These are phyloP conservation scores for Euproctis similis DNA, from an alignment of 2,888 invertebrate genomes.

Conservation along the genomic window DNA sequence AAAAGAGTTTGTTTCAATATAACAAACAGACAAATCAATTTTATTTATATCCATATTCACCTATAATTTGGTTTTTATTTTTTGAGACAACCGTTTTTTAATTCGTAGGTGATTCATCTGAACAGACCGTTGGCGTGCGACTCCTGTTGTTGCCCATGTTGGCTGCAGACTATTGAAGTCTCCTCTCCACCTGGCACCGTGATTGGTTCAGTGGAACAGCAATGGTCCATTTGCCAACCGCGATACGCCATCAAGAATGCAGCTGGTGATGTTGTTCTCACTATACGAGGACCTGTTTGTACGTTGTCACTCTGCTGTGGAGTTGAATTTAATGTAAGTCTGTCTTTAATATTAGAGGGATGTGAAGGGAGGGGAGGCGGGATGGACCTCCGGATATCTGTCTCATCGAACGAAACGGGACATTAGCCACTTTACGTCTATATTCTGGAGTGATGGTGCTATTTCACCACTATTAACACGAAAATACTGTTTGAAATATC, in stretches of 20 bases:
- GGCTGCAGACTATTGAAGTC: conserved; percentile 85
- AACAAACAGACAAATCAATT: neutral
- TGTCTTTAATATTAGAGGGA: too few species aligned
- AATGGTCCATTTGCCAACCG: conserved; percentile 85
- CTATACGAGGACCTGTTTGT: conserved; percentile 88
- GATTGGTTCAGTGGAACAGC: conserved; percentile 83
- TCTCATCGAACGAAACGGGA: too few species aligned
- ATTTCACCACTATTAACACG: too few species aligned
- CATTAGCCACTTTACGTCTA: too few species aligned
- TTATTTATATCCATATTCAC: too few species aligned
- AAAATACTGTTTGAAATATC: too few species aligned
- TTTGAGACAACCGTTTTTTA: too few species aligned
- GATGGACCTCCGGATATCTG: too few species aligned
- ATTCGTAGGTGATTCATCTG: conserved; percentile 83
- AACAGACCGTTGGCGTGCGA: conserved; percentile 88
- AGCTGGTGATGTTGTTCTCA: conserved; percentile 82
- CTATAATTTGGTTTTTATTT: too few species aligned
- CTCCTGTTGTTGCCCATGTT: conserved; percentile 91
- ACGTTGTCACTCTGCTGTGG: conserved; percentile 87
- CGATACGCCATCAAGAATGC: conserved; percentile 84
- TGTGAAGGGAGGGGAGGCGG: too few species aligned
- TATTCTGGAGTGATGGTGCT: too few species aligned
- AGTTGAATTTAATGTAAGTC: conserved; percentile 86
- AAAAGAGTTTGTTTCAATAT: too few species aligned
- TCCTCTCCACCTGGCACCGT: conserved; percentile 82